Conservation (phyloP, 2,888 invertebrate species). For the Harpalus rubripes region DNA sequence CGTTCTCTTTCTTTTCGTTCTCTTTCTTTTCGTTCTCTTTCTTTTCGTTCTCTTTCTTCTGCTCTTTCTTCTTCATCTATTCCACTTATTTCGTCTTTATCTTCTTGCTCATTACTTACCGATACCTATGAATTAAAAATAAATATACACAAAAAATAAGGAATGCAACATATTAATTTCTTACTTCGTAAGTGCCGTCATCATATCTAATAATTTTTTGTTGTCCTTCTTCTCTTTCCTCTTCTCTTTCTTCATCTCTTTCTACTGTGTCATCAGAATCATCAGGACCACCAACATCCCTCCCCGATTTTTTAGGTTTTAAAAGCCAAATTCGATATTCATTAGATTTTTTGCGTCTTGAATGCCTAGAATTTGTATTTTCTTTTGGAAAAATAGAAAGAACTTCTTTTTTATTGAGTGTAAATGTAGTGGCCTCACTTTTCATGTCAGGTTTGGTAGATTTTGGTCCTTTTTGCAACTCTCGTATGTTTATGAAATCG, state of each 20-base stretch:
- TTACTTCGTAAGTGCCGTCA: neutral
- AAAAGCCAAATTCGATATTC: neutral
- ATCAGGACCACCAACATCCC: neutral
- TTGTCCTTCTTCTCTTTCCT: neutral
- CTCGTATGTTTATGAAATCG: neutral
- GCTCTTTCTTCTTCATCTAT: neutral
- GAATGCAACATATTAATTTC: neutral
- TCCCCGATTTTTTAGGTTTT: neutral
- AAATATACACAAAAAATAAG: neutral
- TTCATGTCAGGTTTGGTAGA: neutral
- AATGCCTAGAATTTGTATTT: neutral
- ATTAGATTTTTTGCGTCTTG: conserved; percentile 7
- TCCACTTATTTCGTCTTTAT: neutral
- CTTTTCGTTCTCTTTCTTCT: neutral
- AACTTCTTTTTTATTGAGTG: neutral
- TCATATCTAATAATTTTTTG: neutral
- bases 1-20: too few species aligned
- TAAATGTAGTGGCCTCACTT: neutral
- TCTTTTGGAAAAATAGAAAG: neutral
- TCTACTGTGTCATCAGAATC: neutral
- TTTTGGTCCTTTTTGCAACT: neutral
- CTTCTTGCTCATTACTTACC: neutral
- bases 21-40: neutral
- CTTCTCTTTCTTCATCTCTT: neutral
- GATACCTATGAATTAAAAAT: neutral